Conservation (phyloP, 2,888 invertebrate species). For the Chymomyza procnemis region DNA sequence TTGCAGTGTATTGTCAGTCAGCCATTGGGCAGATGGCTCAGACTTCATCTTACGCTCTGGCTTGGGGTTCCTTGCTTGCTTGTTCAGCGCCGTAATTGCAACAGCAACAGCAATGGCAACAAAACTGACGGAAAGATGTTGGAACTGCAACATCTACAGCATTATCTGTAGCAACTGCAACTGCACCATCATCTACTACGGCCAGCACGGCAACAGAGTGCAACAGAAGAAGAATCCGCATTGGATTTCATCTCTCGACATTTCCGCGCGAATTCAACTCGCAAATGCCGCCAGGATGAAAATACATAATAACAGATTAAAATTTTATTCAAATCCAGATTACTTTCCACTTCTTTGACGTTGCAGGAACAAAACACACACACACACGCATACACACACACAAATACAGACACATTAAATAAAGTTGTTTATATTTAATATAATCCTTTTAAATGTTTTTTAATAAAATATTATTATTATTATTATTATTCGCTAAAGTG, state of each 20-base stretch:
- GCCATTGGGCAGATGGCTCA: slow-evolving; percentile 2
- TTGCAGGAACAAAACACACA: neutral
- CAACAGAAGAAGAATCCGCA: neutral
- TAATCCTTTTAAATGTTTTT: no score
- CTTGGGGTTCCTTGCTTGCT: neutral
- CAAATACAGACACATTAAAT: neutral
- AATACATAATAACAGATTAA: slow-evolving; percentile 6
- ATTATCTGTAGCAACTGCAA: no score
- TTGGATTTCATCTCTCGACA: slow-evolving; percentile 6
- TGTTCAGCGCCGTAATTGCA: neutral
- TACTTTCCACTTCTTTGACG: neutral
- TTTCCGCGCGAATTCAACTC: slow-evolving; percentile 6
- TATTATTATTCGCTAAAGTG: no score
- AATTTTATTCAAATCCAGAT: slow-evolving; percentile 8
- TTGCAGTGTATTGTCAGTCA: neutral
- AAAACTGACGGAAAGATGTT: no score
- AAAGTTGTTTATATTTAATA: neutral
- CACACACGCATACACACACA: neutral
- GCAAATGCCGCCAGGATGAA: slow-evolving; percentile 7
- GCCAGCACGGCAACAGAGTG: no score
- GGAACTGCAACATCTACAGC: neutral
- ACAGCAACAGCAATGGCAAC: neutral
- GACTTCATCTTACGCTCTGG: neutral
- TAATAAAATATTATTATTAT: no score
- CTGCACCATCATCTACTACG: no score